Evolutionary conservation across 2,113 vertebrate genomes (phyloP).

Genomic region (Nymphicus hollandicus): DNA sequence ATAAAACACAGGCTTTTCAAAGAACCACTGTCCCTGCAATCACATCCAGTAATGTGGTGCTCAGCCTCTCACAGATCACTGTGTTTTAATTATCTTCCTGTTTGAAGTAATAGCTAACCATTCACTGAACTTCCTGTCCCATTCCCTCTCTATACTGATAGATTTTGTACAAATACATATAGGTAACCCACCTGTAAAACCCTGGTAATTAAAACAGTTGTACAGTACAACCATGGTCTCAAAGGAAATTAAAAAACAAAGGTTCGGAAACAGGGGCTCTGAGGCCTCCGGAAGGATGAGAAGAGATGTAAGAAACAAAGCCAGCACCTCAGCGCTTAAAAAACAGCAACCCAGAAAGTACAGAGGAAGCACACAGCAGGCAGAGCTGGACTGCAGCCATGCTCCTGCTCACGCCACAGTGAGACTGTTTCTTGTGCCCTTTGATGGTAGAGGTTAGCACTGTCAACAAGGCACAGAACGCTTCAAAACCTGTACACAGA

Average conservation of each 20-base stretch:
- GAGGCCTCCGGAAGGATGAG: not conserved
- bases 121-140: not conserved
- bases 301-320: not conserved
- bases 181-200: not conserved
- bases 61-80: not conserved
- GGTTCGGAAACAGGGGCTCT: not conserved
- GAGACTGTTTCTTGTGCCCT: not conserved
- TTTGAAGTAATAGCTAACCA: not conserved
- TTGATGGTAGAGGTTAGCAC: not conserved
- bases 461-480: not conserved
- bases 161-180: not conserved
- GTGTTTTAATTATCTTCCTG: not conserved
- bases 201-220: not conserved
- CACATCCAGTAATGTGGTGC: fast-evolving
- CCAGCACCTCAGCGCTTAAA: not conserved
- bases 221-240: fast-evolving
- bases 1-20: not conserved
- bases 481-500: not conserved
- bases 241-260: not conserved
- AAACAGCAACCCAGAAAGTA: not conserved
- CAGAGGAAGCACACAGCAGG: not conserved
- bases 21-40: not conserved
- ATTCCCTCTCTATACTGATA: not conserved
- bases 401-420: fast-evolving
- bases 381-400: not conserved